phyloP scores from a whole-genome alignment of 2,888 invertebrate species.

The Lithophane semibrunnea region DNA sequence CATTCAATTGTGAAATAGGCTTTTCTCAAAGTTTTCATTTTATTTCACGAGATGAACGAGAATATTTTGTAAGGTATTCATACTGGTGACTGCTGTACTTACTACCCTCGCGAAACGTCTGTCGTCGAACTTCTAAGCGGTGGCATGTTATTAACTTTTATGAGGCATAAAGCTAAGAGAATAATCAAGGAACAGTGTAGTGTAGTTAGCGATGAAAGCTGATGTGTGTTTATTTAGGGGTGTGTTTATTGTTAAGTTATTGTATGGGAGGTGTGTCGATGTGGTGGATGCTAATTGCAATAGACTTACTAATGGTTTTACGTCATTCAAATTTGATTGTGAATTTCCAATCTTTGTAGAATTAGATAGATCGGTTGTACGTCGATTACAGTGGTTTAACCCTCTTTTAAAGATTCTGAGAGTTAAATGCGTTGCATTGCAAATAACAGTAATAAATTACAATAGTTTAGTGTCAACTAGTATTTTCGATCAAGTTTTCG shows the following conservation, averaged over 20 bases:
- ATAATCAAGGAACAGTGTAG: constrained; percentile 25
- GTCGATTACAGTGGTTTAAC: too few relatives aligned
- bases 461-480: not conserved
- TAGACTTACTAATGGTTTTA: too few relatives aligned
- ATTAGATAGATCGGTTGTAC: not conserved
- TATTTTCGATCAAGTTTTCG: not conserved
- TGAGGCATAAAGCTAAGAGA: constrained; percentile 36
- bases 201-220: not conserved
- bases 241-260: not conserved
- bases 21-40: too few relatives aligned
- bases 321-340: too few relatives aligned
- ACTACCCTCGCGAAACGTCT: not conserved
- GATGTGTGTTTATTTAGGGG: not conserved
- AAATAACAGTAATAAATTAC: not conserved
- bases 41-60: too few relatives aligned
- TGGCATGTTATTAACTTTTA: constrained; percentile 30
- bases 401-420: not conserved
- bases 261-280: not conserved
- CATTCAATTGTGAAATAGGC: too few relatives aligned
- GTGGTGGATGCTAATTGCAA: too few relatives aligned
- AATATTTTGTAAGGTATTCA: too few relatives aligned
- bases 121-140: constrained; percentile 4
- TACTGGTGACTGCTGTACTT: too few relatives aligned
- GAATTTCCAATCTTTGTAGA: not conserved
- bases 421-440: not conserved